Conservation (phyloP, 2,888 invertebrate species). For the Macrophya alboannulata region DNA sequence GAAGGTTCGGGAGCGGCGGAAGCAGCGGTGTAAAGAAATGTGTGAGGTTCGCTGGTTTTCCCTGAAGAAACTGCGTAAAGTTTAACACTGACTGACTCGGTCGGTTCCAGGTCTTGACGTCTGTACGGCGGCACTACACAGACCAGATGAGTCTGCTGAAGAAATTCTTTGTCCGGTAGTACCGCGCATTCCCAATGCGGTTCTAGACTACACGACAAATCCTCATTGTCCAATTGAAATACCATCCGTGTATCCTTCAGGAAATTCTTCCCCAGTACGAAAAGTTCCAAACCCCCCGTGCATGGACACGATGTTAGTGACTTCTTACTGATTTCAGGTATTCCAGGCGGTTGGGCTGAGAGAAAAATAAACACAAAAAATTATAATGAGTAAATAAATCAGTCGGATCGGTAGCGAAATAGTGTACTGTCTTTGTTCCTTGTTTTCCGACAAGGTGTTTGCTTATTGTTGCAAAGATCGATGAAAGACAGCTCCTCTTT, state of each 20-base stretch:
- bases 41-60: constrained; percentile 92
- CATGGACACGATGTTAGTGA: constrained; percentile 91
- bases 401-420: neutral
- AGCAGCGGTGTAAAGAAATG: constrained; percentile 88
- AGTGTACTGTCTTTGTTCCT: neutral
- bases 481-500: neutral
- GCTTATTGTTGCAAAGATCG: neutral
- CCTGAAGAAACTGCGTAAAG: constrained; percentile 92
- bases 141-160: constrained; percentile 94
- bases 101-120: constrained; percentile 83
- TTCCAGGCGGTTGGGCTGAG: constrained; percentile 94
- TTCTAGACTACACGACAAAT: constrained; percentile 81
- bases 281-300: constrained; percentile 91
- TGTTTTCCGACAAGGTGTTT: too few relatives aligned
- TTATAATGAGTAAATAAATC: neutral
- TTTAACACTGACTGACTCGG: constrained; percentile 88
- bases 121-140: constrained; percentile 92
- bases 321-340: constrained; percentile 95
- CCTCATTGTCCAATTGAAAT: constrained; percentile 84
- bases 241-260: constrained; percentile 94
- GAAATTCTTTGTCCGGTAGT: constrained; percentile 93
- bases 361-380: constrained; percentile 61
- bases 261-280: constrained; percentile 95
- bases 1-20: constrained; percentile 74
- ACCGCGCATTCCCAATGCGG: constrained; percentile 90